phyloP scores from a whole-genome alignment of 1,140 invertebrate genomes.

The Tetragnatha versicolor region DNA sequence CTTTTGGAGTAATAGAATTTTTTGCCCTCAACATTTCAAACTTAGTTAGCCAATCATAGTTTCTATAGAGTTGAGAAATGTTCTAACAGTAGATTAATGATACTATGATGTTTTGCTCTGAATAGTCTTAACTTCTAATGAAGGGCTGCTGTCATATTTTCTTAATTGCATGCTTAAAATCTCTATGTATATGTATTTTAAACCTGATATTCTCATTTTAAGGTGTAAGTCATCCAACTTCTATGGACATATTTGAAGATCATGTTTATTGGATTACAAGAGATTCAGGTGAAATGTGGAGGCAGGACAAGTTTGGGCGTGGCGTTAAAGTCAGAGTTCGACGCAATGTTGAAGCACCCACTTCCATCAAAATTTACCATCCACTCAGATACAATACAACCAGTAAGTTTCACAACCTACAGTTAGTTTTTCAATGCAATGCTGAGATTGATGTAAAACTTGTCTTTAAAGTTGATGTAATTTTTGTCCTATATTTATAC shows the following conservation, averaged over 20 bases:
- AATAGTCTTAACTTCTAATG: background rate
- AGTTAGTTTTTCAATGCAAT: too few relatives aligned
- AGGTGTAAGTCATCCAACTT: slow-evolving; percentile 74
- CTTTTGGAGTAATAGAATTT: background rate
- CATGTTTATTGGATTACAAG: slow-evolving; percentile 85
- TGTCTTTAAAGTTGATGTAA: too few relatives aligned
- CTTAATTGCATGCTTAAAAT: too few relatives aligned
- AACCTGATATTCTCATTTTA: slow-evolving; percentile 56
- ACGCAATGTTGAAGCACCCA: slow-evolving; percentile 78
- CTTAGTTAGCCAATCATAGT: too few relatives aligned
- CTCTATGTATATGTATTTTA: too few relatives aligned
- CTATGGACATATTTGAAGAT: slow-evolving; percentile 92
- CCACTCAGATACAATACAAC: slow-evolving; percentile 79
- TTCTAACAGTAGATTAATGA: too few relatives aligned
- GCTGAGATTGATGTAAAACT: too few relatives aligned
- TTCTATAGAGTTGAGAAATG: too few relatives aligned
- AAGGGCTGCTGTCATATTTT: background rate
- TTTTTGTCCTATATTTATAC: too few relatives aligned
- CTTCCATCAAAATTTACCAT: slow-evolving; percentile 80
- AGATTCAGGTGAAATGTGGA: slow-evolving; percentile 81
- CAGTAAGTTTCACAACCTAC: too few relatives aligned
- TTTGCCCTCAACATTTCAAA: background rate
- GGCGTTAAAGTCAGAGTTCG: slow-evolving; percentile 85
- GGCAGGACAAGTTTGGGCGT: slow-evolving; percentile 94
- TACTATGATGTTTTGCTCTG: too few relatives aligned